phyloP scores from a whole-genome alignment of 2,797 vertebrate genomes.

The Myotis daubentonii region DNA sequence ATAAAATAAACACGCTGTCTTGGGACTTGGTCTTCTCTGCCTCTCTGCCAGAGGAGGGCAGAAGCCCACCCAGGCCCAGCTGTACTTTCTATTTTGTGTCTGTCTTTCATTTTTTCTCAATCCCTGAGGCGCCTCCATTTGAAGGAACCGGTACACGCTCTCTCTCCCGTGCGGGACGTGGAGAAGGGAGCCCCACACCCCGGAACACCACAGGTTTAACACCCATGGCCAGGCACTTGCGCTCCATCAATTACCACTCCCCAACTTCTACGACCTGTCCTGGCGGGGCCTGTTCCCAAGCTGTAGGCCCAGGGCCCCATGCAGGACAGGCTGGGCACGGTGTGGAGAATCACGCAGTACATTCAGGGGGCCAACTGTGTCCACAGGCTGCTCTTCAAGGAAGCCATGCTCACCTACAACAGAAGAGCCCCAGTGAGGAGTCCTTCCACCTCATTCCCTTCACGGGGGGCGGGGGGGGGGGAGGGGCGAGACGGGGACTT shows the following conservation, averaged over 20 bases:
- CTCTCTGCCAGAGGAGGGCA: too few species aligned
- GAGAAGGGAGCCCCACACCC: too few species aligned
- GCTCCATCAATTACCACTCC: constrained; percentile 95
- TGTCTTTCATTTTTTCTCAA: too few species aligned
- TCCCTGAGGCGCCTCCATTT: too few species aligned
- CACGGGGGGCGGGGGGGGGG: constrained; percentile 85
- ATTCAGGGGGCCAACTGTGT: constrained; percentile 94
- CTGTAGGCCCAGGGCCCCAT: constrained; percentile 91
- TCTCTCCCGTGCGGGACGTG: too few species aligned
- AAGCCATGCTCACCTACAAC: constrained; percentile 99
- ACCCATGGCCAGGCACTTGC: constrained; percentile 97
- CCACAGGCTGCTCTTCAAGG: constrained; percentile 96
- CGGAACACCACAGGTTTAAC: constrained; percentile 91
- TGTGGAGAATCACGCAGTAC: constrained; percentile 94
- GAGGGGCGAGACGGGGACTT: too few species aligned
- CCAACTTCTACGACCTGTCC: constrained; percentile 95
- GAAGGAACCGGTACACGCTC: too few species aligned
- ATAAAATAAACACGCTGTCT: too few species aligned
- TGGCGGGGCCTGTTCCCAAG: constrained; percentile 96
- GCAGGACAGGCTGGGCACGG: constrained; percentile 92
- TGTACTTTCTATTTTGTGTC: too few species aligned
- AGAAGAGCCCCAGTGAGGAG: constrained; percentile 97
- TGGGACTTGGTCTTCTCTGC: too few species aligned
- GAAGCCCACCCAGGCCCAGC: too few species aligned
- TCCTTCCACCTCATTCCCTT: constrained; percentile 99